Evolutionary conservation across 2,797 vertebrate species (phyloP), one percentile per base, ranked within the genome.

Genomic region (Semaprochilodus insignis): DNA sequence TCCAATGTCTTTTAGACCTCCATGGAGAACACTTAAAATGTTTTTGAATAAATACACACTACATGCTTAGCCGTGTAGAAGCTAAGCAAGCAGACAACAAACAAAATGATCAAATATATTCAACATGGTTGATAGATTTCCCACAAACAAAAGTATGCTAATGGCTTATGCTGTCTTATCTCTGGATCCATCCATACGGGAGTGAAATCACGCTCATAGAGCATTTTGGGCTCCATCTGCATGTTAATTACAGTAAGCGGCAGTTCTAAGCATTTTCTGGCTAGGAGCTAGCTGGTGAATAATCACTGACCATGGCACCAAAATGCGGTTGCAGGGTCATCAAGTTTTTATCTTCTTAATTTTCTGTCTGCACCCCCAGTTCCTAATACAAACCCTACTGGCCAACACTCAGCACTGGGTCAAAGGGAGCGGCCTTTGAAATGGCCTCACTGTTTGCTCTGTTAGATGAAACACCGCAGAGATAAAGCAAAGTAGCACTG

Each of bases 221-320:
- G 81, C 75, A 88, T 81, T 85, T 81, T 21, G 51, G 83, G 60
- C 71, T 81, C 31, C 48, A 63, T 85, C 72, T n/a, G 74, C 27
- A 63, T 72, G 63, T 72, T 71, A 85, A 82, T 81, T 62, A 76
- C 70, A 27, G 60, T 69, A 55, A 69, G 75, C 60, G 78, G 40
- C 54, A 31, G 17, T 52, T 23, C 77, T 79, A 82, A 76, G 55
- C 16, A 21, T 19, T 16, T 1, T 71, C 15, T 27, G 57, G 51
- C 55, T 3, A 31, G 62, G 69, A 15, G 51, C 71, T 80, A 17
- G 31, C 57, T 65, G 59, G 67, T 34, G 59, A 77, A 34, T 77
- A 25, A 81, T 66, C 23, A 55, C 71, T 31, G 17, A 74, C 48
- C 54, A 19, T 54, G 31, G 21, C 10, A 17, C 73, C 34, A n/a